These are phyloP conservation scores for Tanytarsus gracilentus DNA, from an alignment of 2,888 invertebrate species.

Conservation along the genomic window DNA sequence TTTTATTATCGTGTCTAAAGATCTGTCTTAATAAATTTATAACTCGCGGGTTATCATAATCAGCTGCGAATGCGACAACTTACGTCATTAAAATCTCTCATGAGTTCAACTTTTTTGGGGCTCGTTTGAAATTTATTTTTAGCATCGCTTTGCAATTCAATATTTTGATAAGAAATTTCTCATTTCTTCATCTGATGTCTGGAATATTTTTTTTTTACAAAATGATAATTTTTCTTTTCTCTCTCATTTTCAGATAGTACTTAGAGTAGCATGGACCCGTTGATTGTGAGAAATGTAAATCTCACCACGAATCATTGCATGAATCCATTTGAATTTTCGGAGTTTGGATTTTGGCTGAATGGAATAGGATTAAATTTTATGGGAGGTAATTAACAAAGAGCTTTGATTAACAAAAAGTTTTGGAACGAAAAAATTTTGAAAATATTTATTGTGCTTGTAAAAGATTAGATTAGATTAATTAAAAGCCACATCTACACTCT, in stretches of 20 bases:
- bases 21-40: neutral
- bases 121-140: no score
- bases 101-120: no score
- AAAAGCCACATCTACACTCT: no score
- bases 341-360: slow-evolving; percentile 11
- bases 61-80: neutral
- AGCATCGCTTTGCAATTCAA: no score
- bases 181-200: no score
- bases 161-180: no score
- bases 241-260: no score
- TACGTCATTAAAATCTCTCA: no score
- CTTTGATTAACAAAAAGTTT: neutral
- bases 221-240: no score
- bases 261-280: neutral
- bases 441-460: neutral
- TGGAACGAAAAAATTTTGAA: neutral
- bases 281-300: neutral
- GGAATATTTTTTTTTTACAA: no score
- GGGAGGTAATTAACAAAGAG: neutral
- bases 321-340: neutral
- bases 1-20: neutral
- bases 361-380: slow-evolving; percentile 2
- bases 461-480: no score
- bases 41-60: neutral
- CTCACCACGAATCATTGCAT: neutral